Percentiles rank a stretch among this genome's conserved stretches.
Conservation (phyloP, 2,113 vertebrate species). For the Ptyas mucosa region DNA sequence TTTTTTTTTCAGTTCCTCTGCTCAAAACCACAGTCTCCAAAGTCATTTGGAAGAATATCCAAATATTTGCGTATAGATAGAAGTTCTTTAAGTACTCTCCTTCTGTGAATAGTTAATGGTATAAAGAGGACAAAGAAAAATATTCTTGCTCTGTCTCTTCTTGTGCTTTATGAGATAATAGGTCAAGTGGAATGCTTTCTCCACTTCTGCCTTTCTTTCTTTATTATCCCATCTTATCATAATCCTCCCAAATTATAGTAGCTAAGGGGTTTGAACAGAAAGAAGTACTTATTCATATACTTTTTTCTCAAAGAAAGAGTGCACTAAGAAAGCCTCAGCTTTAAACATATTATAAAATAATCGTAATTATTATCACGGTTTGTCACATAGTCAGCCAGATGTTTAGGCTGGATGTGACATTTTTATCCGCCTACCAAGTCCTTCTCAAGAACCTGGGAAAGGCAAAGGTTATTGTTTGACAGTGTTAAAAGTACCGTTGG, state of each 20-base stretch:
- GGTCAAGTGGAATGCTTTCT: background rate
- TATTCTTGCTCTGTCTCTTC: background rate
- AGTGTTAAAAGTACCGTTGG: background rate
- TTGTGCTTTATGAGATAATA: background rate
- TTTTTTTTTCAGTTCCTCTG: background rate
- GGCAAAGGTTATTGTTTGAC: background rate
- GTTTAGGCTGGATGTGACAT: background rate
- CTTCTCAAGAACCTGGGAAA: background rate
- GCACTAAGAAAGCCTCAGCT: background rate
- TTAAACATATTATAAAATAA: background rate
- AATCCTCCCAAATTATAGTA: background rate
- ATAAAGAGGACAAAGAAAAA: background rate
- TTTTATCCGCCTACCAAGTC: background rate
- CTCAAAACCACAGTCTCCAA: background rate
- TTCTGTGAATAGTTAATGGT: background rate
- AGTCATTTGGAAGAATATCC: background rate
- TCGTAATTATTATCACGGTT: background rate
- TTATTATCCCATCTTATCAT: background rate
- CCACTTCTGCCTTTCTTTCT: background rate
- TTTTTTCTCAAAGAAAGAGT: background rate
- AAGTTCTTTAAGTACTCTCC: no score
- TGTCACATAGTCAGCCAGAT: background rate
- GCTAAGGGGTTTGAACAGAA: background rate
- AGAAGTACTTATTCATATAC: background rate
- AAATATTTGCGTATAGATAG: background rate